Base-by-base conservation (phyloP, 1,140 invertebrate species). In the Piezodorus guildinii region DNA sequence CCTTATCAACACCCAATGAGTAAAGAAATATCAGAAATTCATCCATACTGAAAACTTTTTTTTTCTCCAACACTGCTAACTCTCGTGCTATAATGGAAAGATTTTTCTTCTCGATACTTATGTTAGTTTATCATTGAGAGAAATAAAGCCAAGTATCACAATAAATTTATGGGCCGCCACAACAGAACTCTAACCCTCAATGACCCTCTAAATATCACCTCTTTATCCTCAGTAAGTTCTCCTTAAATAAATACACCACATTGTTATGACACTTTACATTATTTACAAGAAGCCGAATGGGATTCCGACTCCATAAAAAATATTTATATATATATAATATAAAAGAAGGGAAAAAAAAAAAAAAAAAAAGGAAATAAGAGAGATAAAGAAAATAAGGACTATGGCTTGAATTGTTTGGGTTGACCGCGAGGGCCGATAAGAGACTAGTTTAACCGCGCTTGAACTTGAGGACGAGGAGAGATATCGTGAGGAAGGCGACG, bases 381-480 rank as follows among this genome's bases (percentile, higher is more conserved):
- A 56, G 52, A 56, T 23, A 16, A 56, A 23, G 52, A 23, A 56
- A 56, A 10, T 49, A 56, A 21, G 23, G 52, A 25, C 52, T 56
- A 56, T 56, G 52, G 52, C 52, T 56, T 56, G 52, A 19, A 17
- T 49, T 21, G 8, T 23, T 23, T 56, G 27, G 15, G n/a, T 5
- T 14, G 17, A 5, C 52, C 3, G 3, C 2, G 27, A 56, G 23
- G 23, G 2, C 15, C 27, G 1, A 56, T 21, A 56, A 19, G 17
- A 56, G 46, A 49, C 46, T 49, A 58, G 44, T 65, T 79, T 80
- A 90, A 64, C 86, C 87, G 72, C 88, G 87, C 71, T 88, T 91
- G 69, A 90, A 88, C 75, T 91, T 90, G 30, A 91, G 80, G 15
- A 91, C 75, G 14, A 90, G 72, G 68, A 91, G 85, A 71, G 89